Percentiles rank a stretch among this genome's conserved stretches.
These are phyloP conservation scores for Callyntrura guangdongensis DNA, from an alignment of 2,888 invertebrate species.

Conservation along the genomic window DNA sequence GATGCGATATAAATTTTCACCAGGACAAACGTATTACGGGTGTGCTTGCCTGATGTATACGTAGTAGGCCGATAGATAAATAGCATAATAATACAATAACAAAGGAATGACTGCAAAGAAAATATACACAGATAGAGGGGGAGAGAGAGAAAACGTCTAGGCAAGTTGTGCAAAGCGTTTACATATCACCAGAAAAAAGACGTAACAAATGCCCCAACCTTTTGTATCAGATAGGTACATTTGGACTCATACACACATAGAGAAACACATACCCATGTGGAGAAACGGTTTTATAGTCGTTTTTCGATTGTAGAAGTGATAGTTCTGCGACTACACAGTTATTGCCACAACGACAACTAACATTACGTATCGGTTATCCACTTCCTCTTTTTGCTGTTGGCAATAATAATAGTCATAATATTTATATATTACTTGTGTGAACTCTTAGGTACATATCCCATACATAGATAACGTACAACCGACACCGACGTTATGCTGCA, in stretches of 20 bases:
- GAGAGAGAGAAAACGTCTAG: conserved; percentile 16
- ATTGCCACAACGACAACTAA: conserved; percentile 46
- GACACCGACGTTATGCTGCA: neutral
- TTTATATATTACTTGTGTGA: conserved; percentile 11
- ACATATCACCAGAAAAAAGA: neutral
- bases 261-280: neutral
- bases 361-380: conserved; percentile 36
- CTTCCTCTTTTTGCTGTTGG: conserved; percentile 62
- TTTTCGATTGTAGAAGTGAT: conserved; percentile 35
- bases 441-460: neutral
- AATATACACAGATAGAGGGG: neutral
- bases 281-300: conserved; percentile 64
- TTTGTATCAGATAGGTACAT: conserved; percentile 19
- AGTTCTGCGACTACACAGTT: neutral
- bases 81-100: conserved; percentile 33
- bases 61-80: conserved; percentile 18
- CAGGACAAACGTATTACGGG: neutral
- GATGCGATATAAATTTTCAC: conserved; percentile 61
- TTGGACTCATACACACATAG: conserved; percentile 1
- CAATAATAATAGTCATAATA: conserved; percentile 38
- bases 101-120: neutral
- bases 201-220: conserved; percentile 18
- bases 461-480: neutral
- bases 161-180: neutral
- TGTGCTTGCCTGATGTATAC: neutral